Conservation (phyloP, 2,888 invertebrate species). For the Limulus polyphemus region DNA sequence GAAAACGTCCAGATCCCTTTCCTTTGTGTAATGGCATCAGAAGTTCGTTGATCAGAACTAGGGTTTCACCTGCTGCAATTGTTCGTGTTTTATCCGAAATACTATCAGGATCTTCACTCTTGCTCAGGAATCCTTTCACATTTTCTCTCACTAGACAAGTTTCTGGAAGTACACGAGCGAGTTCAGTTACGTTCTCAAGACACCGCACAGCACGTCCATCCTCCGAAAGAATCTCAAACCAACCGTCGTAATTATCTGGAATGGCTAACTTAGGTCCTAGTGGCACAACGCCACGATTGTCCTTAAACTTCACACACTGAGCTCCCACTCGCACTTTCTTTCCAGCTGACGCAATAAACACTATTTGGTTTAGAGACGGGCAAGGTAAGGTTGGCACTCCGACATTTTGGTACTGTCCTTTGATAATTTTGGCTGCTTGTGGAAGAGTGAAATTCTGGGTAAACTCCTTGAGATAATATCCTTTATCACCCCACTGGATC, state of each 20-base stretch:
- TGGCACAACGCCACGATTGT: constrained; percentile 41
- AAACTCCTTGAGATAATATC: constrained; percentile 35
- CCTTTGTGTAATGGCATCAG: constrained; percentile 5
- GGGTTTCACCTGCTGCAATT: constrained; percentile 65
- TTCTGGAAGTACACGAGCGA: constrained; percentile 45
- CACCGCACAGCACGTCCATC: constrained; percentile 81
- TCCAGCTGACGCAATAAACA: constrained; percentile 71
- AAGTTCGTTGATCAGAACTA: constrained; percentile 52
- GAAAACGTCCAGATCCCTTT: constrained; percentile 40
- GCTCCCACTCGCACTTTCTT: constrained; percentile 65
- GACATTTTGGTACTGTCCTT: constrained; percentile 82
- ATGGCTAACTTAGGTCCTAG: constrained; percentile 71
- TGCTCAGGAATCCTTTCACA: constrained; percentile 50
- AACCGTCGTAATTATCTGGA: constrained; percentile 73
- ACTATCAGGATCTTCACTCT: constrained; percentile 28
- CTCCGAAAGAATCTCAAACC: constrained; percentile 86
- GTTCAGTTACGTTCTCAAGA: constrained; percentile 72
- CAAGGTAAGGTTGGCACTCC: constrained; percentile 78
- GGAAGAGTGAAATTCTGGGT: constrained; percentile 45
- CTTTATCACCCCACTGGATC: constrained; percentile 32
- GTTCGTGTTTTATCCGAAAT: constrained; percentile 44
- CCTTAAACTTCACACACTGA: constrained; percentile 63
- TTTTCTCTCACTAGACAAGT: constrained; percentile 62
- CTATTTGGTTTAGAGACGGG: constrained; percentile 72
- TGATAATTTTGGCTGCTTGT: constrained; percentile 76